These are phyloP conservation scores for Callopanchax toddi DNA, from an alignment of 2,113 vertebrate genomes.

Conservation along the genomic window DNA sequence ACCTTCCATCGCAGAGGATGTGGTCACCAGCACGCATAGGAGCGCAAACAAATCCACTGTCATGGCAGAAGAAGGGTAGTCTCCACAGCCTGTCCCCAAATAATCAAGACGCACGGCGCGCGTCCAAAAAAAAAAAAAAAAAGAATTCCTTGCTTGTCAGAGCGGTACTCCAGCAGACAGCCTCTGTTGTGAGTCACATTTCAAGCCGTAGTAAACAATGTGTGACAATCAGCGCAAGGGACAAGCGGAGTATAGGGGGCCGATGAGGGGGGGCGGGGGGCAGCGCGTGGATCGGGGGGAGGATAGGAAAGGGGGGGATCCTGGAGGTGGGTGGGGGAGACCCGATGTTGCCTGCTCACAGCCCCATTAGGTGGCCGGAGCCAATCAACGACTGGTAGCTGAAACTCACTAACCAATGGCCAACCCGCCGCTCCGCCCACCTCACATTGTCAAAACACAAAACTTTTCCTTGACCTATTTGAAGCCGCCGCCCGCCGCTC, in stretches of 20 bases:
- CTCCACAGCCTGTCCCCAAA: constrained; percentile 66
- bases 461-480: constrained; percentile 80
- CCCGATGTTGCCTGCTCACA: constrained; percentile 55
- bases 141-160: constrained; percentile 75
- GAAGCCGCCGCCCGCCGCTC: constrained; percentile 47
- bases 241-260: constrained; percentile 50
- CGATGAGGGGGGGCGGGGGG: constrained; percentile 36
- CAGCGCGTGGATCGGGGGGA: constrained; percentile 15
- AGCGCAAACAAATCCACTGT: constrained; percentile 81
- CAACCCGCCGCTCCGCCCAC: constrained; percentile 59
- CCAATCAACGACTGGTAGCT: constrained; percentile 73
- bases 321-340: constrained; percentile 26
- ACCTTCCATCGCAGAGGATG: constrained; percentile 83
- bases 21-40: constrained; percentile 73
- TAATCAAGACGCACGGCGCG: constrained; percentile 71
- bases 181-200: constrained; percentile 80
- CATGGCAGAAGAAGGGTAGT: constrained; percentile 75
- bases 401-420: constrained; percentile 76
- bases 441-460: constrained; percentile 76
- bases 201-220: constrained; percentile 82
- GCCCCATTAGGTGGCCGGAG: constrained; percentile 56
- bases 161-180: constrained; percentile 74
- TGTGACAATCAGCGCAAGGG: constrained; percentile 70
- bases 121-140: constrained; percentile 30
- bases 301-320: constrained; percentile 7